Evolutionary conservation across 2,113 vertebrate species (phyloP).

Genomic region (Lamprologus ornatipinnis): DNA sequence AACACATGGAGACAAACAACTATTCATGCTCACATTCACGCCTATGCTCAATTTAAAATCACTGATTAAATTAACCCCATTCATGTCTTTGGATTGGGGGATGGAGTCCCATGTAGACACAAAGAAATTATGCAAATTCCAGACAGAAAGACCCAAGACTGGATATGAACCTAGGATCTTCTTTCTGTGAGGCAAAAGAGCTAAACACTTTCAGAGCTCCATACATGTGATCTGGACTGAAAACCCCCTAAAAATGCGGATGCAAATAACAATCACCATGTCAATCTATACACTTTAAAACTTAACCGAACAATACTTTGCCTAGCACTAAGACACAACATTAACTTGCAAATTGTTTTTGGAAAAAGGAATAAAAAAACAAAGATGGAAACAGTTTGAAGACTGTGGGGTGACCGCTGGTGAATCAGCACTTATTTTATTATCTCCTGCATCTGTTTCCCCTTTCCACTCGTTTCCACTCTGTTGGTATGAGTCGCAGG

Average conservation of each 20-base stretch:
- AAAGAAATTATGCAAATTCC: background rate
- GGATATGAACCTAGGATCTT: background rate
- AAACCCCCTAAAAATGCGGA: background rate
- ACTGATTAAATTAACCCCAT: background rate
- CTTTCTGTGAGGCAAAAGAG: background rate
- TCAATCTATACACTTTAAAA: background rate
- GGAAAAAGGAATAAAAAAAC: background rate
- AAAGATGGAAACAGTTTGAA: background rate
- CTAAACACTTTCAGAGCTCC: background rate
- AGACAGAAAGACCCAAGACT: background rate
- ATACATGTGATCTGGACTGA: background rate
- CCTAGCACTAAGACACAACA: background rate
- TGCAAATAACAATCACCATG: background rate
- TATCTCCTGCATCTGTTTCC: background rate
- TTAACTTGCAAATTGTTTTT: background rate
- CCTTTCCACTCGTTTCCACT: background rate
- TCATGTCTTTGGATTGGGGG: background rate
- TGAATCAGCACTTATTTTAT: slow-evolving; percentile 21
- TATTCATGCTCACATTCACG: background rate
- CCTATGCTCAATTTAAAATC: background rate
- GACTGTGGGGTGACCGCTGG: background rate
- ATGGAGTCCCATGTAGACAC: background rate
- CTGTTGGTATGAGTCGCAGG: background rate
- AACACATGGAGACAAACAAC: background rate
- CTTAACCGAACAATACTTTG: background rate